These are phyloP conservation scores for Caenorhabditis elegans DNA, from an alignment of 1,140 invertebrate species.

Conservation along the genomic window WBcel235 BX284603.4:6448001-6448500, in stretches of 20 bases:
- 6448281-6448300: too few relatives aligned
- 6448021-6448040: neutral
- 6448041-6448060: neutral
- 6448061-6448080: neutral
- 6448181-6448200: neutral
- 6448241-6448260: neutral
- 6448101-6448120: too few relatives aligned
- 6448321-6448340: neutral
- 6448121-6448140: too few relatives aligned
- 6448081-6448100: too few relatives aligned
- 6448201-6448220: neutral
- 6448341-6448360: neutral
- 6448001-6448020: neutral
- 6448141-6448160: too few relatives aligned
- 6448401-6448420: constrained; percentile 22
- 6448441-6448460: neutral
- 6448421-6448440: constrained; percentile 25
- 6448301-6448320: too few relatives aligned
- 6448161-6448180: neutral
- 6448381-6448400: constrained; percentile 43
- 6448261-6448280: neutral
- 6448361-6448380: neutral
- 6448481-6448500: too few relatives aligned
- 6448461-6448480: too few relatives aligned
- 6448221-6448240: neutral